These are phyloP conservation scores for Coreius guichenoti DNA, from an alignment of 2,797 vertebrate species.

Conservation along the genomic window DNA sequence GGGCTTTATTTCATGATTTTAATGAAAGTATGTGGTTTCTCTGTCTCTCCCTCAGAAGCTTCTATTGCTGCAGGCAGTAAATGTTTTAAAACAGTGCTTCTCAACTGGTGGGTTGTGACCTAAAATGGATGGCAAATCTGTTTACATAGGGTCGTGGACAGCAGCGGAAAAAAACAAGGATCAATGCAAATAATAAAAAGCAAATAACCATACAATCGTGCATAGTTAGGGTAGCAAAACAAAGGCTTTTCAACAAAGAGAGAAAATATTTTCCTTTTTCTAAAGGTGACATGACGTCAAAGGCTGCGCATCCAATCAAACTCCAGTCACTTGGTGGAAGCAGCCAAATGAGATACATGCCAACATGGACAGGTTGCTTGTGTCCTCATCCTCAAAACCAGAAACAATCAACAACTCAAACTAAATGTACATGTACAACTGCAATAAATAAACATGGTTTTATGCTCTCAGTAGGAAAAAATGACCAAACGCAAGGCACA, in stretches of 20 bases:
- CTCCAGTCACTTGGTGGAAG: neutral
- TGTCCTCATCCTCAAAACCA: neutral
- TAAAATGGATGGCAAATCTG: slow-evolving; percentile 17
- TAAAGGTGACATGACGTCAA: neutral
- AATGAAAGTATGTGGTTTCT: neutral
- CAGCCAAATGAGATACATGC: neutral
- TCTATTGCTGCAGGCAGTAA: neutral
- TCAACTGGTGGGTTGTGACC: slow-evolving; percentile 5
- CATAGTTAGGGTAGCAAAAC: neutral
- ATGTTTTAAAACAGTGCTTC: slow-evolving; percentile 14
- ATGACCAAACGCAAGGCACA: too few species aligned
- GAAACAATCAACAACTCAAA: neutral
- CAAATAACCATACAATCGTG: neutral
- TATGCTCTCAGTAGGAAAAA: too few species aligned
- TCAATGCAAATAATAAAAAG: slow-evolving; percentile 11
- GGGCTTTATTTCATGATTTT: neutral
- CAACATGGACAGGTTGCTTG: neutral
- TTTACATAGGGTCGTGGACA: neutral
- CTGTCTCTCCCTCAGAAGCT: neutral
- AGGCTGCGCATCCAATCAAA: neutral
- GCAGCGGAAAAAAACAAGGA: neutral
- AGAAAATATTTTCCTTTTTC: neutral
- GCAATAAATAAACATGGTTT: neutral
- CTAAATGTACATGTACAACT: neutral
- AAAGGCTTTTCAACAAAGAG: neutral